phyloP scores from a whole-genome alignment of 2,888 invertebrate species.

The Melitaea athalia region DNA sequence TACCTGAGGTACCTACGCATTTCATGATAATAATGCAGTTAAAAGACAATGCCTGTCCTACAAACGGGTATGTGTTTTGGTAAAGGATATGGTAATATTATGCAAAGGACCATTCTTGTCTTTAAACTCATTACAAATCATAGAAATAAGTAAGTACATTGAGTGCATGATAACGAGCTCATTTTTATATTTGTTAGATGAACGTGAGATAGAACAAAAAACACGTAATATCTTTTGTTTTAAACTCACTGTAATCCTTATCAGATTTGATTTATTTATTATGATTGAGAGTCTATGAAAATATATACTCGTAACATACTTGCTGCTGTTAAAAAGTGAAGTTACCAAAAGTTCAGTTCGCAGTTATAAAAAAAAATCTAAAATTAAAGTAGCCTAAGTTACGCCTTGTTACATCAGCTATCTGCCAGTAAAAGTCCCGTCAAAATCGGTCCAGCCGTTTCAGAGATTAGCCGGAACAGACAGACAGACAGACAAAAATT shows the following conservation, averaged over 20 bases:
- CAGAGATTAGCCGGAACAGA: too few relatives aligned
- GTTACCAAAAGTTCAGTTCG: too few relatives aligned
- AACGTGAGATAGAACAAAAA: not conserved
- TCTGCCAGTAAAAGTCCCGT: too few relatives aligned
- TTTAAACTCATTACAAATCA: constrained; percentile 24
- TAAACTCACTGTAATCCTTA: not conserved
- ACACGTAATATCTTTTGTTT: not conserved
- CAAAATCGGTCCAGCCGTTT: too few relatives aligned
- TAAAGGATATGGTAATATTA: constrained; percentile 34
- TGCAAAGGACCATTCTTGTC: constrained; percentile 34
- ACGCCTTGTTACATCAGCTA: too few relatives aligned
- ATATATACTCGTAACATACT: too few relatives aligned
- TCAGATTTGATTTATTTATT: too few relatives aligned
- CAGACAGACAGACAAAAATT: too few relatives aligned
- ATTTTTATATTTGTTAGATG: constrained; percentile 23
- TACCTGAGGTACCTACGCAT: constrained; percentile 16
- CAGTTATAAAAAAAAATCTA: too few relatives aligned
- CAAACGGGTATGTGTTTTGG: constrained; percentile 26
- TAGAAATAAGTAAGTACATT: constrained; percentile 12
- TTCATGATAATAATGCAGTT: constrained; percentile 32
- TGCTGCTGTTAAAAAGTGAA: too few relatives aligned
- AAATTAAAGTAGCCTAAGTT: too few relatives aligned
- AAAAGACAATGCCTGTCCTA: constrained; percentile 28
- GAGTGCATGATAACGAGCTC: constrained; percentile 23
- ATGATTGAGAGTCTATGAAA: too few relatives aligned